phyloP scores from a whole-genome alignment of 1,140 invertebrate species.

The Heterodera carotae region DNA sequence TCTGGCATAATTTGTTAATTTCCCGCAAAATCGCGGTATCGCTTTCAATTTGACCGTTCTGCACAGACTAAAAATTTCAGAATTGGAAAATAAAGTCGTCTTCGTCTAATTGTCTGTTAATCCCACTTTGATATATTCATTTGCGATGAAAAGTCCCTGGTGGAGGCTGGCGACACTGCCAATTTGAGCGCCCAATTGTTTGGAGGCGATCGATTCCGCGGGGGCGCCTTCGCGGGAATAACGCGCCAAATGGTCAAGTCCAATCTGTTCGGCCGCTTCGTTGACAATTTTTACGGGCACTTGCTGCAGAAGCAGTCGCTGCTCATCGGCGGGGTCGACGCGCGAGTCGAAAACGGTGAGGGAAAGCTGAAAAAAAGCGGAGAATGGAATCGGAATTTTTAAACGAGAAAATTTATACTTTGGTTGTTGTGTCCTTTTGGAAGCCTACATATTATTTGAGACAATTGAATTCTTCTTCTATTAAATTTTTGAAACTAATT shows the following conservation, averaged over 20 bases:
- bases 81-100: conserved; percentile 7
- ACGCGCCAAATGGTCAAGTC: conserved; percentile 49
- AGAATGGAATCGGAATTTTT: background rate
- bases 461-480: too few species aligned
- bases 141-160: conserved; percentile 42
- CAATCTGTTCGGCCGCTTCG: conserved; percentile 50
- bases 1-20: conserved; percentile 47
- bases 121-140: conserved; percentile 44
- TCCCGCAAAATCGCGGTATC: conserved; percentile 38
- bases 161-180: conserved; percentile 42
- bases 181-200: conserved; percentile 46
- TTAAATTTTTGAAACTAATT: too few species aligned
- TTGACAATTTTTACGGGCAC: conserved; percentile 48
- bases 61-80: conserved; percentile 40
- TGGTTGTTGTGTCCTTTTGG: background rate
- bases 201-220: conserved; percentile 42
- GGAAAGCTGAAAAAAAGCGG: conserved; percentile 38
- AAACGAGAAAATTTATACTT: conserved; percentile 12
- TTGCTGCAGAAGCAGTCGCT: conserved; percentile 34
- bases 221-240: conserved; percentile 39
- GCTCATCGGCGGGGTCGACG: conserved; percentile 43
- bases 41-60: conserved; percentile 33
- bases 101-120: background rate
- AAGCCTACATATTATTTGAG: too few species aligned
- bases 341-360: conserved; percentile 44